Evolutionary conservation across 2,888 invertebrate genomes (phyloP), one percentile per base, ranked within the genome.

Genomic region (Gisinianus flammeolus): DNA sequence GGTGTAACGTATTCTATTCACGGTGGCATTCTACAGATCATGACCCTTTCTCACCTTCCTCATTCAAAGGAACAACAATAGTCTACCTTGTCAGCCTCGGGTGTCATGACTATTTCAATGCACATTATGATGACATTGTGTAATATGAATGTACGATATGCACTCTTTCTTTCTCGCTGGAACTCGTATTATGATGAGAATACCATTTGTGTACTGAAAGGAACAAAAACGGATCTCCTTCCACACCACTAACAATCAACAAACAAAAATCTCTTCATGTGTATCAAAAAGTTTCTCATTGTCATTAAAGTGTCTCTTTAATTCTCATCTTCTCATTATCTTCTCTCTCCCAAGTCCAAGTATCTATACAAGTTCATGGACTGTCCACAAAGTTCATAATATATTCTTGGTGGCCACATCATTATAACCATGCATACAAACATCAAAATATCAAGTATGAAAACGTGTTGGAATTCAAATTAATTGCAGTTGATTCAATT

Each of bases 41-140:
- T 62, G 74, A 78, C 78, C 78, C 70, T 69, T 68, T 70, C 78
- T 78, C 78, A 74, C 74, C 73, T 74, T 56, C 58, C 56, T 30
- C 44, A 24, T 52, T 33, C 58, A 72, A 10, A 31, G 26, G 30
- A 71, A 62, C 31, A 73, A 62, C 54, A 70, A 70, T 52, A 54
- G 44, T 24, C 35, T 52, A 22, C 44, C 26, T 52, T 70, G 19
- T 22, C 52, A 70, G 54, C 28, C 70, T 70, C 70, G 19, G 68
- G 35, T 70, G 70, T 70, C 70, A 70, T 52, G 52, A 70, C 58
- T 58, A 44, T 44, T 44, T 44, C 44, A 16, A 19, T 44, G 8
- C 6, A 44, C 6, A 4, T 44, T 44, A 44, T 44, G 44, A 44
- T 19, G 44, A 44, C 44, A 44, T 44, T 44, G 44, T 44, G 35